Base-by-base conservation (phyloP, 1,140 invertebrate genomes). In the Chymomyza costata region DNA sequence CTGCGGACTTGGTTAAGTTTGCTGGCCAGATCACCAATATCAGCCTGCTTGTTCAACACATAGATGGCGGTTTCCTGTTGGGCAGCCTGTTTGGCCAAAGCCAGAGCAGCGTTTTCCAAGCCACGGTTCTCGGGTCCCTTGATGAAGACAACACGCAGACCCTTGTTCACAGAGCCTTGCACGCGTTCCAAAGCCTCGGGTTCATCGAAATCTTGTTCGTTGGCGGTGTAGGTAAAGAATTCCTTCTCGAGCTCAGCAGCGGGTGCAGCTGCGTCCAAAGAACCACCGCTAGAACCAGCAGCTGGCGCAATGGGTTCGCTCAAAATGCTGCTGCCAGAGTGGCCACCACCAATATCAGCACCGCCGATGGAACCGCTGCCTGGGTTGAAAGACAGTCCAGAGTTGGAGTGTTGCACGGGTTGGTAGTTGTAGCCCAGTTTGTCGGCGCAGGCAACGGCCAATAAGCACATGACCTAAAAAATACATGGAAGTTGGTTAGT, bases 391-490 rank as follows among this genome's bases (percentile, higher is more conserved):
- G 78, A 82, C 1, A 82, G n/a, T 41, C 78, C 78, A 3, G 45
- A 43, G 41, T 39, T 34, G 15, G 70, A 71, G 39, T 78, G 81
- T 5, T 14, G 62, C 2, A 73, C 74, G 2, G 76, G 82, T 40
- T 81, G 82, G 25, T 84, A 84, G 57, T 84, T 83, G 44, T 84
- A 84, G 43, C 82, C 82, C 15, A 82, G 55, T 18, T 74, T 78
- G 30, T 82, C 82, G 48, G 82, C 82, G 39, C 67, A 83, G 60
- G 82, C 76, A 32, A 70, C 68, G 18, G 82, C 82, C 34, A 82
- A 52, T 6, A 84, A 50, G 25, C 82, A 82, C 56, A 83, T 46
- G 56, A 78, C 50, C 82, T 83, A 10, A 8, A 41, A 0, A 45
- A 32, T 44, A 28, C 10, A 28, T 6, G 10, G 10, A 6, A 10